Conservation (phyloP, 2,888 invertebrate species). For the Phaonia tiefii region DNA sequence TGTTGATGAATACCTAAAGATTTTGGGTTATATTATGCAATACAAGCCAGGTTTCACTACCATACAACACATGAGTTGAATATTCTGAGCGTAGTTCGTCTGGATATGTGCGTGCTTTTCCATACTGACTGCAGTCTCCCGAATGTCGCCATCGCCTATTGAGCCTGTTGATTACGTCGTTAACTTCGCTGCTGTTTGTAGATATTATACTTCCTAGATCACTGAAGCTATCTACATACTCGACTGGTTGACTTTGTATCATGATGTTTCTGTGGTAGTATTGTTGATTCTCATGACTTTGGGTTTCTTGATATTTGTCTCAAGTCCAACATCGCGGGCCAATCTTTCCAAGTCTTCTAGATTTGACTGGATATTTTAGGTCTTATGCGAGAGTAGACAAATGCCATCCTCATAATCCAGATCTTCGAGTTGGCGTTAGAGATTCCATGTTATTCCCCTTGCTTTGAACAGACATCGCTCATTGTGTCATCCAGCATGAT, state of each 20-base stretch:
- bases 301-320: not conserved
- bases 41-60: not conserved
- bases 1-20: not conserved
- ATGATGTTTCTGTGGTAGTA: not conserved
- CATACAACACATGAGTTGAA: not conserved
- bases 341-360: not conserved
- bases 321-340: constrained; percentile 10
- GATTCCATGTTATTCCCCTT: too few species aligned
- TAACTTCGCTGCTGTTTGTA: not conserved
- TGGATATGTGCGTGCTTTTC: not conserved
- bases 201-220: not conserved
- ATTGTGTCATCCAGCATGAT: too few species aligned
- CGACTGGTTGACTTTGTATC: not conserved
- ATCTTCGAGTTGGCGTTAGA: not conserved
- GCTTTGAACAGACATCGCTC: too few species aligned
- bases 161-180: not conserved
- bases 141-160: not conserved
- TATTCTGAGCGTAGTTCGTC: not conserved
- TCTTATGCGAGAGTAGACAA: not conserved
- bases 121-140: not conserved
- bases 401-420: not conserved
- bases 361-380: not conserved
- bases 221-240: not conserved
- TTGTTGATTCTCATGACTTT: not conserved
- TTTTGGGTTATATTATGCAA: not conserved